Percentiles rank a stretch among this genome's conserved stretches.
phyloP scores from a whole-genome alignment of 2,888 invertebrate species.

The Ophion costatus region DNA sequence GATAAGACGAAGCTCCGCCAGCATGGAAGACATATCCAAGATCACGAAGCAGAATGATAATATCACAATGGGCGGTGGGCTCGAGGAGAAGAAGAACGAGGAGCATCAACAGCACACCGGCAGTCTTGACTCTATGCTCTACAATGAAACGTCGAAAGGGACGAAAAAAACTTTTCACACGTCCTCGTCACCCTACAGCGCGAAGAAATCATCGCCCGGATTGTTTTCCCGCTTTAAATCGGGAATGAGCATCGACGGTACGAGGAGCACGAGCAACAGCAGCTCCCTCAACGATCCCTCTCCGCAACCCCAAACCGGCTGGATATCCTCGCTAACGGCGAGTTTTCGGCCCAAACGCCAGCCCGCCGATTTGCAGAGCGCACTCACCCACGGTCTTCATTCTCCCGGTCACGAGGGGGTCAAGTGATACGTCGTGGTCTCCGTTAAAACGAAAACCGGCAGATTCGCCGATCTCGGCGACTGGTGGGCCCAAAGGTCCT shows the following conservation, averaged over 20 bases:
- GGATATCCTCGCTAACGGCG: constrained; percentile 82
- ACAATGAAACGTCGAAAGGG: constrained; percentile 76
- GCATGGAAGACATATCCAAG: constrained; percentile 82
- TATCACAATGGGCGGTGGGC: constrained; percentile 72
- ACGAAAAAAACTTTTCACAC: constrained; percentile 70
- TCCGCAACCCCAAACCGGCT: constrained; percentile 77
- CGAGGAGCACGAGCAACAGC: constrained; percentile 79
- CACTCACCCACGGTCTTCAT: constrained; percentile 74
- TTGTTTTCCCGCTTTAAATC: constrained; percentile 80
- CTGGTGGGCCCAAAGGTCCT: constrained; percentile 78
- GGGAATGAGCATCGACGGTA: constrained; percentile 81
- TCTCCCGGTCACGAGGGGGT: constrained; percentile 79
- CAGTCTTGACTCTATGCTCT: constrained; percentile 81
- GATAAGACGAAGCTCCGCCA: constrained; percentile 81
- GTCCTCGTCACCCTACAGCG: constrained; percentile 72
- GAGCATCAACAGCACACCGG: constrained; percentile 79
- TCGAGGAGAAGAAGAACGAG: constrained; percentile 77
- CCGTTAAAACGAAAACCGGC: constrained; percentile 72
- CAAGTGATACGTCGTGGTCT: constrained; percentile 79
- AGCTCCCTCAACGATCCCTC: constrained; percentile 78
- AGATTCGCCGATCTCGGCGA: constrained; percentile 73
- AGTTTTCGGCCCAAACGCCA: constrained; percentile 81
- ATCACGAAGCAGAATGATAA: constrained; percentile 79
- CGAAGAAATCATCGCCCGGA: constrained; percentile 79
- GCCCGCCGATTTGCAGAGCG: constrained; percentile 65